Evolutionary conservation across 2,888 invertebrate species (phyloP).

Genomic region (Podotricha telesiphe): DNA sequence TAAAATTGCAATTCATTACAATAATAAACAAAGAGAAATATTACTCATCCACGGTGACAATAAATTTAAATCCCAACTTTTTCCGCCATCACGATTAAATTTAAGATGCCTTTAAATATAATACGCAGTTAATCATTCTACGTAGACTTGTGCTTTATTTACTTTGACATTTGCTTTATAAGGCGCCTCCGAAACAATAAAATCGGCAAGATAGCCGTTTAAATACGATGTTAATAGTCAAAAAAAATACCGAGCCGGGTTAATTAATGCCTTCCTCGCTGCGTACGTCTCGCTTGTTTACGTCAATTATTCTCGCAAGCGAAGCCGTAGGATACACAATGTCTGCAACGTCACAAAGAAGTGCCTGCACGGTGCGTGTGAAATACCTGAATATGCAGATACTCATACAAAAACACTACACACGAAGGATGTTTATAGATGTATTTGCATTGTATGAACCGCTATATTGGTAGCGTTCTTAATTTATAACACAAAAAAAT

Average conservation of each 20-base stretch:
- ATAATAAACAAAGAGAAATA: constrained; percentile 13
- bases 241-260: constrained; percentile 54
- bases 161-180: constrained; percentile 25
- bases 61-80: constrained; percentile 18
- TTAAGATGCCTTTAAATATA: constrained; percentile 21
- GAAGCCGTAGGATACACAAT: constrained; percentile 43
- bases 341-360: constrained; percentile 37
- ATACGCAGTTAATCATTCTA: constrained; percentile 21
- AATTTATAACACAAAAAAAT: no score
- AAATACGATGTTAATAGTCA: constrained; percentile 46
- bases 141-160: constrained; percentile 14
- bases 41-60: constrained; percentile 6
- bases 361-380: constrained; percentile 16
- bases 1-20: not conserved
- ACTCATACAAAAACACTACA: not conserved
- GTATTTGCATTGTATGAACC: no score
- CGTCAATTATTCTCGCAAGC: constrained; percentile 55
- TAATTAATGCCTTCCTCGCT: constrained; percentile 68
- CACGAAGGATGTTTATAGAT: not conserved
- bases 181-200: constrained; percentile 47
- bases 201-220: constrained; percentile 35
- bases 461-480: no score
- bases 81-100: constrained; percentile 23
- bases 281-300: constrained; percentile 52
- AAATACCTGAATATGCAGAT: constrained; percentile 25